Evolutionary conservation across 2,888 invertebrate genomes (phyloP), one percentile per base, ranked within the genome.

Genomic region (Hofmannophila pseudospretella): DNA sequence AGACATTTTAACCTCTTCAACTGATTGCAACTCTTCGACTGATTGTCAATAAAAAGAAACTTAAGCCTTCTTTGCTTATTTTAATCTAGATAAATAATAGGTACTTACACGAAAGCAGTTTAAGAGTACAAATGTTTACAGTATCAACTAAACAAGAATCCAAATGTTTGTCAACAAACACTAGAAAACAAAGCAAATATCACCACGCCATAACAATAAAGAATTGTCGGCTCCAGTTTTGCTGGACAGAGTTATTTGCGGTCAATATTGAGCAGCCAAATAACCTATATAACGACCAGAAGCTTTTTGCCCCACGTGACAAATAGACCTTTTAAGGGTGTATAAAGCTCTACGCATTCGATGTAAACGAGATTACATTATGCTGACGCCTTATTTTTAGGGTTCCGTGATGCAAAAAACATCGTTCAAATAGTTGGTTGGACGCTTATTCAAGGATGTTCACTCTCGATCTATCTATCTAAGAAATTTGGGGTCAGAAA

Each of bases 271-370:
- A n/a, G 10, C 27, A 7, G n/a, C 25, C 9, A 7, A 14, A 16
- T 4, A 19, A n/a, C 19, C 14, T 33, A 16, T 32, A 44, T 58
- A 61, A 59, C 51, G 56, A 45, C 49, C 47, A 34, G 44, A 55
- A 37, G 58, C 58, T 65, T 65, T 63, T 67, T 60, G 49, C 47
- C 34, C 39, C 38, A 45, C 55, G 51, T 57, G 63, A 67, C 58
- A 64, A 64, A 67, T 66, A 56, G 56, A 45, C 54, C 66, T 66
- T 64, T 66, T 59, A 16, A 62, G 49, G 52, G 38, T 44, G 45
- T 46, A 45, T 37, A 44, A 39, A 44, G 42, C 42, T 47, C 42
- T 47, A 42, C 42, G 43, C 38, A 46, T 44, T 46, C 43, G 42
- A 45, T 37, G 48, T 42, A 45, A 44, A 45, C 41, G 42, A 46